Evolutionary conservation across 2,113 vertebrate genomes (phyloP).

Genomic region (Callocephalon fimbriatum): DNA sequence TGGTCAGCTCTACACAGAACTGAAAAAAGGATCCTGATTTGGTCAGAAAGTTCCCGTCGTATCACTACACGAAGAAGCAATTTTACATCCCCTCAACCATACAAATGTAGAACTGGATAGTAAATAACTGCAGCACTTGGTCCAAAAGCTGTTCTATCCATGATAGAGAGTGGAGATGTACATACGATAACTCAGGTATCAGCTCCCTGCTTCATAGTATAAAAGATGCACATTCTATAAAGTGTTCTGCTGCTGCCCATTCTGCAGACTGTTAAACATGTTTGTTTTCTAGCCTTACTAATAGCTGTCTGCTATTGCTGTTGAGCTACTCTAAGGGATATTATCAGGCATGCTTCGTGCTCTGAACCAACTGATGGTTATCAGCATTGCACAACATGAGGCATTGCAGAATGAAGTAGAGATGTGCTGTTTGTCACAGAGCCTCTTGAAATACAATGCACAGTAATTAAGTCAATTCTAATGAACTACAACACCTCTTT

Average conservation of each 20-base stretch:
- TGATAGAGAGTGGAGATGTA: not conserved
- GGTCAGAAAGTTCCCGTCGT: not conserved
- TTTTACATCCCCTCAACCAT: not conserved
- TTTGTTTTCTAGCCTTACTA: not conserved
- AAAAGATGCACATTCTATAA: not conserved
- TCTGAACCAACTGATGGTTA: not conserved
- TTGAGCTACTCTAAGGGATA: not conserved
- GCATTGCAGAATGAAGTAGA: not conserved
- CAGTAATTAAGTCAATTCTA: not conserved
- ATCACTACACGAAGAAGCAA: not conserved
- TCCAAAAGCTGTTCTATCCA: accelerated
- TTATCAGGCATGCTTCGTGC: not conserved
- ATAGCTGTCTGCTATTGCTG: not conserved
- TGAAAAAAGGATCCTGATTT: not conserved
- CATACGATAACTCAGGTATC: not conserved
- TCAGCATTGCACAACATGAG: not conserved
- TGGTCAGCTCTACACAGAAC: not conserved
- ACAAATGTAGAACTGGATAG: not conserved
- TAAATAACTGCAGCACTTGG: not conserved
- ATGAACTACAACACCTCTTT: not conserved
- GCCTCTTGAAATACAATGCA: not conserved
- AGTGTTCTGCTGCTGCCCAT: not conserved
- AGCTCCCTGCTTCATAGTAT: not conserved
- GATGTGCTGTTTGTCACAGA: not conserved
- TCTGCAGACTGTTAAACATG: not conserved